Evolutionary conservation across 2,797 vertebrate species (phyloP), one percentile per base, ranked within the genome.

Genomic region (Dryobates pubescens): DNA sequence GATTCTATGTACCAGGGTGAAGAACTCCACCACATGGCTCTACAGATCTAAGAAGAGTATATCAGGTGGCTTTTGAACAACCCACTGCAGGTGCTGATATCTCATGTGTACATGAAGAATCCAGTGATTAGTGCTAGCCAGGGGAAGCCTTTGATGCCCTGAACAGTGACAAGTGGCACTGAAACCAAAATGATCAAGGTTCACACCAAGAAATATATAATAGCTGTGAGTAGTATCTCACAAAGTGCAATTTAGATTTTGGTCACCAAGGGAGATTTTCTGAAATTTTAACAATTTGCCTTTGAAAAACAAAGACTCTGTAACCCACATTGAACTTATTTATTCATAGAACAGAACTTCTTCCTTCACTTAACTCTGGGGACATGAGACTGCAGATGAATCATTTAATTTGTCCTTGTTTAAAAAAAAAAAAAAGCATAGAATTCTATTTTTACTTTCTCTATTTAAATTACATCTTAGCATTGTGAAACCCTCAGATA

Each of bases 371-470:
- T 95, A 95, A 95, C 90, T 93, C 80, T 76, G 80, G 38, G 80
- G 82, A 82, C 64, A 93, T 72, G 79, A 41, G 89, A 92, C 88
- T 86, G 54, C 83, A 96, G 72, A 96, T 95, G 79, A 97, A 88
- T 96, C 71, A 96, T 94, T 97, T 94, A 92, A 95, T 95, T 94
- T 94, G 64, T 95, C 80, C 92, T 91, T 89, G 73, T 61, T 93
- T 49, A 36, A 49, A 51, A 51, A 23, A 49, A 49, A 26, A 90
- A 96, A 93, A 95, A 3, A 27, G 47, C 73, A 91, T 23, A 43
- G 19, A 71, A 93, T 72, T 96, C 91, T 96, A 97, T 96, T 97
- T 97, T 94, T 95, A 94, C 87, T 94, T 95, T 88, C 51, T 88
- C 82, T 95, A 75, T 95, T 94, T 96, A 93, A 95, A 84, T 96